phyloP scores from a whole-genome alignment of 2,113 vertebrate species.

The Opisthocomus hoazin region DNA sequence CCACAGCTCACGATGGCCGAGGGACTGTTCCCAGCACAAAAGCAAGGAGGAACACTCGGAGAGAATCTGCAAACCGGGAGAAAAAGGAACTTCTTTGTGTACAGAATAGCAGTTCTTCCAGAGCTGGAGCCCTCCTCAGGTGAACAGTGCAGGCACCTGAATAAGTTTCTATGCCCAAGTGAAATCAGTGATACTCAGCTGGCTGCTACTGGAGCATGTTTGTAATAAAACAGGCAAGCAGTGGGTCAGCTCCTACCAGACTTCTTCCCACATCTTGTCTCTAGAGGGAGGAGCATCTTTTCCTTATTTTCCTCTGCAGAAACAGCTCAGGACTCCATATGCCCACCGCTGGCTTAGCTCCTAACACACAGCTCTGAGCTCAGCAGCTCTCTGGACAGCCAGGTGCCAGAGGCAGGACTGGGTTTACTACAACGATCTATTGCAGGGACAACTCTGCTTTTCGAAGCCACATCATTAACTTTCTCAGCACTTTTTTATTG shows the following conservation, averaged over 20 bases:
- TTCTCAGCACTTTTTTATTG: not conserved
- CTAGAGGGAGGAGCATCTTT: not conserved
- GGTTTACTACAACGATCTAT: not conserved
- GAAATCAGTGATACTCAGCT: not conserved
- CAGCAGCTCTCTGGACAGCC: not conserved
- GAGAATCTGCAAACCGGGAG: not conserved
- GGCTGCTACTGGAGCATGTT: not conserved
- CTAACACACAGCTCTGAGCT: rapidly evolving
- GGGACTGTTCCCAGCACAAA: not conserved
- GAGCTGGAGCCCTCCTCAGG: not conserved
- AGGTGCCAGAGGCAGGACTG: not conserved
- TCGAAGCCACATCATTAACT: not conserved
- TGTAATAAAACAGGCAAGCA: not conserved
- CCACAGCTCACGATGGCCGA: not conserved
- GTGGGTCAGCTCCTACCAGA: not conserved
- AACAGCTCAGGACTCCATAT: not conserved
- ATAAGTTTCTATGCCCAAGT: not conserved
- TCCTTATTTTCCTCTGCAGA: not conserved
- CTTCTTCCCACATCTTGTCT: not conserved
- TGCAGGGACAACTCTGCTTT: not conserved
- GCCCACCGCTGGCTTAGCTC: not conserved
- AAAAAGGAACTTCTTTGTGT: not conserved
- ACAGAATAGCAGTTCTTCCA: not conserved
- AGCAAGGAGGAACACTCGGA: not conserved
- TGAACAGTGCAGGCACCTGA: not conserved